Evolutionary conservation across 1,140 invertebrate genomes (phyloP), one percentile per base, ranked within the genome.

Genomic region (Dinoponera quadriceps): DNA sequence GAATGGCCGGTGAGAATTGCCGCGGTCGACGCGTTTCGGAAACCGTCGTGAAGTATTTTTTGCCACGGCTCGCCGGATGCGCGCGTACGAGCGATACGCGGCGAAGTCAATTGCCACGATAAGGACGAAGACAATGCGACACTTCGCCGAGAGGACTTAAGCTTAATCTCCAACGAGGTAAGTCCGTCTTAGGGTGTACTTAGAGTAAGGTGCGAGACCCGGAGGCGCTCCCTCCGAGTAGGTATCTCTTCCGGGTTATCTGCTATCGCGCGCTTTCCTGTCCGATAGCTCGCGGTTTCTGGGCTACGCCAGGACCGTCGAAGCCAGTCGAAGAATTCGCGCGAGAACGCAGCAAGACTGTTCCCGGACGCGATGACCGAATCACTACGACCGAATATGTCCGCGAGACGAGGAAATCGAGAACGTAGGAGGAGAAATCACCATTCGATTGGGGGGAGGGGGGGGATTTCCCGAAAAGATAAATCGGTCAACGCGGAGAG

Each of bases 171-270:
- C 22, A 69, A 80, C 33, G 65, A n/a, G 55, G 55, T 72, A 74
- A 82, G 78, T 82, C 69, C 57, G 78, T 82, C 78, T 82, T 74
- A 74, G 69, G 73, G 48, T 69, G 65, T 71, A 71, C 75, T 80
- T 80, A 69, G 65, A 80, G 51, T 55, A 55, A 68, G 75, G 51
- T 75, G 57, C 22, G 51, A n/a, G n/a, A 38, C 48, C 33, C 51
- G 69, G 38, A 33, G 33, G 33, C 33, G 11, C 38, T 5, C 38
- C 71, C 65, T 25, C 51, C 63, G 49, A 44, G 33, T 27, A 20
- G 22, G 44, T 80, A 80, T 57, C 75, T 69, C 51, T 48, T 71
- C 22, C 75, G 22, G n/a, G 11, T 5, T 63, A 60, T 74, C n/a
- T 49, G 33, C 7, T 68, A 57, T 71, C 33, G n/a, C 27, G 5